Evolutionary conservation across 2,888 invertebrate species (phyloP).

Genomic region (Bimastos eiseni): DNA sequence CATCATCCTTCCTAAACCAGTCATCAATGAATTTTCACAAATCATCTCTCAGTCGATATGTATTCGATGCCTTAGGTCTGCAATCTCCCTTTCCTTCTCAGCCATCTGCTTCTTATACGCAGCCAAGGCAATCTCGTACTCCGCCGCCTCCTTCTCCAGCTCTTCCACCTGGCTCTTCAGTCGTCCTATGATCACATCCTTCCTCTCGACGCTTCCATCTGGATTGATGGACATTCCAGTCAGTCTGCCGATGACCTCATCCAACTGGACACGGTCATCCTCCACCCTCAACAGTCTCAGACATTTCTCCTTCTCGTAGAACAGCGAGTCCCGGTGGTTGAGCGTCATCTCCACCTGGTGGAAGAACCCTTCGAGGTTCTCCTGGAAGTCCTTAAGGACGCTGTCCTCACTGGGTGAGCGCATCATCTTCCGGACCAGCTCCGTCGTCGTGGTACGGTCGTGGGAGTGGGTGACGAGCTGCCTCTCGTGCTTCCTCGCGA

Average conservation of each 20-base stretch:
- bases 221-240: slow-evolving; percentile 25
- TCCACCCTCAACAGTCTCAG: slow-evolving; percentile 23
- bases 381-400: slow-evolving; percentile 23
- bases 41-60: slow-evolving; percentile 8
- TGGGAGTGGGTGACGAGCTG: slow-evolving; percentile 29
- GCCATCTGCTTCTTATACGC: slow-evolving; percentile 19
- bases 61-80: slow-evolving; percentile 14
- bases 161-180: slow-evolving; percentile 28
- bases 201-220: neutral
- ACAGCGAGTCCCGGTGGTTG: slow-evolving; percentile 27
- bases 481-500: slow-evolving; percentile 23
- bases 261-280: slow-evolving; percentile 7
- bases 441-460: slow-evolving; percentile 3
- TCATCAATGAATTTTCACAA: neutral
- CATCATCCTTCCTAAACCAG: neutral
- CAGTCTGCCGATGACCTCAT: slow-evolving; percentile 22
- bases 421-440: slow-evolving; percentile 21
- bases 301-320: slow-evolving; percentile 31
- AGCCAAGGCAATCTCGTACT: neutral
- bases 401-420: neutral
- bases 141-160: slow-evolving; percentile 25
- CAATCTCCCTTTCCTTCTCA: slow-evolving; percentile 24
- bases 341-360: slow-evolving; percentile 9
- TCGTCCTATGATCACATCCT: slow-evolving; percentile 18
- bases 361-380: slow-evolving; percentile 26